These are phyloP conservation scores for Oryzias woworae DNA, from an alignment of 2,113 vertebrate species.

Conservation along the genomic window DNA sequence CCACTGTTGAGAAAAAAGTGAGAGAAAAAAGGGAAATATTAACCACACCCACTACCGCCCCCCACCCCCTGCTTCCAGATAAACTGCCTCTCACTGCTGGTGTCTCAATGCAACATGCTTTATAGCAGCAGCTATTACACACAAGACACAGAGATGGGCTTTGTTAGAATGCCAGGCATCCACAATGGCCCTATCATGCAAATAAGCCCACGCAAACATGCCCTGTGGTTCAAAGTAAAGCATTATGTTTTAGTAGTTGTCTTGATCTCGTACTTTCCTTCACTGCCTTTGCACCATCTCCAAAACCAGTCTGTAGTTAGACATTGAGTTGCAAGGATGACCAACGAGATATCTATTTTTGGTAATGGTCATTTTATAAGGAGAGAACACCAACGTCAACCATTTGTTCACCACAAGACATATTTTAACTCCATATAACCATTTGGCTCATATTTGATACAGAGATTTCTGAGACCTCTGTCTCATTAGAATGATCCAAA, in stretches of 20 bases:
- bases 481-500: no score
- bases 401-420: no score
- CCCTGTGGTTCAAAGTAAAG: conserved; percentile 38
- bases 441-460: no score
- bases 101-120: conserved; percentile 47
- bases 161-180: conserved; percentile 55
- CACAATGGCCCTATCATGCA: conserved; percentile 61
- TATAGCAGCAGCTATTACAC: conserved; percentile 39
- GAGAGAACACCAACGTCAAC: no score
- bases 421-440: no score
- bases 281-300: conserved; percentile 18
- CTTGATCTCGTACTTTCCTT: conserved; percentile 27
- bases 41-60: conserved; percentile 20
- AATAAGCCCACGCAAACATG: conserved; percentile 63
- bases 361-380: no score
- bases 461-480: no score
- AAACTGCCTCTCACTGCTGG: conserved; percentile 19
- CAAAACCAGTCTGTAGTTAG: conserved; percentile 3
- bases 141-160: conserved; percentile 53
- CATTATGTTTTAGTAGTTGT: conserved; percentile 26
- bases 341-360: no score
- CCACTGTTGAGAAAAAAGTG: conserved; percentile 10
- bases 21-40: conserved; percentile 18
- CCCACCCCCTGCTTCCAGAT: conserved; percentile 15
- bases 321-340: no score